A percentile compares a stretch with the other conserved stretches of the same genome.
These are phyloP conservation scores for Megalops atlanticus DNA, from an alignment of 2,113 vertebrate genomes.

Conservation along the genomic window DNA sequence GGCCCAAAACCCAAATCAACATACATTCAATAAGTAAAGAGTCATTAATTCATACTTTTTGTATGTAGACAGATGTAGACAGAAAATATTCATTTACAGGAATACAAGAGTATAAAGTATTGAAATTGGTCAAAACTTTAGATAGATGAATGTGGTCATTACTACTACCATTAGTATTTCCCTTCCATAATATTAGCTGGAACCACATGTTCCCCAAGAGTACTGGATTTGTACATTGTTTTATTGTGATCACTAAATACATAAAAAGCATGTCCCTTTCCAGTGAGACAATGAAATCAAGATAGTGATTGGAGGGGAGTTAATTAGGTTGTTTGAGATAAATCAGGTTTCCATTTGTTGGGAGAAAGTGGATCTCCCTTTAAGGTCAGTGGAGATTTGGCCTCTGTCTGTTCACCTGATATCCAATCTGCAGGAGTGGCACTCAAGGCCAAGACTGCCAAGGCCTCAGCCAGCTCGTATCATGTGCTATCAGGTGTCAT, in stretches of 20 bases:
- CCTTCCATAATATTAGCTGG: background rate
- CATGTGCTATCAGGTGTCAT: conserved; percentile 61
- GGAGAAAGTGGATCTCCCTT: conserved; percentile 29
- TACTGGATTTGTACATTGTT: background rate
- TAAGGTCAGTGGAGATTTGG: conserved; percentile 40
- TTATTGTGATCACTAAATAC: background rate
- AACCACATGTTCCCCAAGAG: background rate
- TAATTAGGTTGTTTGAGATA: conserved; percentile 32
- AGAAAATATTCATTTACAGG: too few species aligned
- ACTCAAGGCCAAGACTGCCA: conserved; percentile 21
- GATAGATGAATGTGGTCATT: background rate
- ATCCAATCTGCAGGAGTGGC: conserved; percentile 51
- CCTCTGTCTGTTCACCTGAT: conserved; percentile 48
- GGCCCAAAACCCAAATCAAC: too few species aligned
- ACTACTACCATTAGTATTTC: background rate
- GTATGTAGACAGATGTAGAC: too few species aligned
- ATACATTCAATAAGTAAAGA: background rate
- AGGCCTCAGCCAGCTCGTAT: conserved; percentile 42
- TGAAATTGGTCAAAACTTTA: too few species aligned
- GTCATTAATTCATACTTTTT: background rate
- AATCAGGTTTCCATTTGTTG: conserved; percentile 43
- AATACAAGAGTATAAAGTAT: too few species aligned
- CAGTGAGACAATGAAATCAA: background rate
- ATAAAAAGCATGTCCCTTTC: background rate
- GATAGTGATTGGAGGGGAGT: background rate